phyloP scores from a whole-genome alignment of 2,113 vertebrate species.

The Circaetus cinerascens region DNA sequence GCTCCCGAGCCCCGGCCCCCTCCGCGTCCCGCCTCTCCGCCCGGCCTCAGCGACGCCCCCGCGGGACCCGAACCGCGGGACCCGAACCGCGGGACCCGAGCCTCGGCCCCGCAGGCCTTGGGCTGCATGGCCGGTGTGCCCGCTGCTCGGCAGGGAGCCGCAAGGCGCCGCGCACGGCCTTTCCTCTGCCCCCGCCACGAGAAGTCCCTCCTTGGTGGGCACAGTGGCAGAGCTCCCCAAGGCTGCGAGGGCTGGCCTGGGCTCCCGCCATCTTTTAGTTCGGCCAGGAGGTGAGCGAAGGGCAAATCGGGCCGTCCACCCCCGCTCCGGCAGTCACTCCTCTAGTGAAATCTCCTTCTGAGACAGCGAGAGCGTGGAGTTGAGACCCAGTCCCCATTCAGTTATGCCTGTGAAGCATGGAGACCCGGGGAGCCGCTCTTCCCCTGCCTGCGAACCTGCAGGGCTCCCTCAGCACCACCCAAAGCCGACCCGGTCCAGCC shows the following conservation, averaged over 20 bases:
- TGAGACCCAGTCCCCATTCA: fast-evolving
- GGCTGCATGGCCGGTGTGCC: too few species aligned
- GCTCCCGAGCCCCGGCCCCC: too few species aligned
- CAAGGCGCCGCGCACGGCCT: background rate
- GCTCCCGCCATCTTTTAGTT: background rate
- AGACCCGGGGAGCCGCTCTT: background rate
- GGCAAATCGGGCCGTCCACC: background rate
- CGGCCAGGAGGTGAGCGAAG: background rate
- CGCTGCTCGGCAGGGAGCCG: too few species aligned
- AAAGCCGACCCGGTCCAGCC: fast-evolving
- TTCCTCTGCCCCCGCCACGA: background rate
- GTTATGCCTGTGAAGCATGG: too few species aligned
- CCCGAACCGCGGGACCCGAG: too few species aligned
- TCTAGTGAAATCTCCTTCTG: background rate
- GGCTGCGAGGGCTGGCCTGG: background rate
- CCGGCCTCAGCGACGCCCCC: background rate
- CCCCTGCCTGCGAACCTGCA: fast-evolving
- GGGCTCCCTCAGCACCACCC: background rate
- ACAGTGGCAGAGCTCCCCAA: background rate
- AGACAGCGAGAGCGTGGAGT: fast-evolving
- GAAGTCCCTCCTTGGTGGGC: background rate
- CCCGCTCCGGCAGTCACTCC: background rate
- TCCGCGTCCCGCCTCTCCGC: too few species aligned
- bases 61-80: too few species aligned
- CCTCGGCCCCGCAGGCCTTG: too few species aligned